These are phyloP conservation scores for Mormoops blainvillei DNA, from an alignment of 2,113 vertebrate species.

Conservation along the genomic window DNA sequence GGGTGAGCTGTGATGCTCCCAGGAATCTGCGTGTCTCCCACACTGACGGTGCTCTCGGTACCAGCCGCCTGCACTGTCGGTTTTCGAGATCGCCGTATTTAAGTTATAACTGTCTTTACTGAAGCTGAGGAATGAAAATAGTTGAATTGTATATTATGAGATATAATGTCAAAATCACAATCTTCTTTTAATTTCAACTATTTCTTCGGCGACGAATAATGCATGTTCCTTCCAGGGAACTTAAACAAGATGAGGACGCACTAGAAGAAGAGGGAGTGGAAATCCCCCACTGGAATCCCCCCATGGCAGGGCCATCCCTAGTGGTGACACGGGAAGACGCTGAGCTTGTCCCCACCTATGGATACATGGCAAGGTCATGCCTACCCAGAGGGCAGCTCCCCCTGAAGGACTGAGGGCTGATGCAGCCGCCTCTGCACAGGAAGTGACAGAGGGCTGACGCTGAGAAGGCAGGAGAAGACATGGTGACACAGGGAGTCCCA, in stretches of 20 bases:
- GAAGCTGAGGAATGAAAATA: neutral
- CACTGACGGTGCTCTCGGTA: neutral
- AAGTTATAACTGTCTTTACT: neutral
- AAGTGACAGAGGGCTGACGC: neutral
- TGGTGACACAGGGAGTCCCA: neutral
- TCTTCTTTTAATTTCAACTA: neutral
- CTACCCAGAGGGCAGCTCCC: neutral
- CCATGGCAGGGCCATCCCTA: rapidly evolving
- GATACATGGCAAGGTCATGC: neutral
- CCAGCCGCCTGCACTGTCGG: too few relatives aligned
- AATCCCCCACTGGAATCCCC: rapidly evolving
- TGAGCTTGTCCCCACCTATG: too few relatives aligned
- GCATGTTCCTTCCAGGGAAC: too few relatives aligned
- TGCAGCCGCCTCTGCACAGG: neutral
- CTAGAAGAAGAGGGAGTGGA: neutral
- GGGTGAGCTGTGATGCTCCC: rapidly evolving
- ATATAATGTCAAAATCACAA: neutral
- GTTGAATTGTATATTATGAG: neutral
- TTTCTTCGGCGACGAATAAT: neutral
- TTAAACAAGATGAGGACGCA: too few relatives aligned
- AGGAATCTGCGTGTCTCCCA: too few relatives aligned
- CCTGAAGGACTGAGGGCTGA: neutral
- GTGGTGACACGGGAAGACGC: too few relatives aligned
- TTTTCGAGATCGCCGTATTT: neutral
- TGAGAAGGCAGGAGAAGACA: neutral